Evolutionary conservation across 2,888 invertebrate genomes (phyloP).

Genomic region (Orgyia antiqua): DNA sequence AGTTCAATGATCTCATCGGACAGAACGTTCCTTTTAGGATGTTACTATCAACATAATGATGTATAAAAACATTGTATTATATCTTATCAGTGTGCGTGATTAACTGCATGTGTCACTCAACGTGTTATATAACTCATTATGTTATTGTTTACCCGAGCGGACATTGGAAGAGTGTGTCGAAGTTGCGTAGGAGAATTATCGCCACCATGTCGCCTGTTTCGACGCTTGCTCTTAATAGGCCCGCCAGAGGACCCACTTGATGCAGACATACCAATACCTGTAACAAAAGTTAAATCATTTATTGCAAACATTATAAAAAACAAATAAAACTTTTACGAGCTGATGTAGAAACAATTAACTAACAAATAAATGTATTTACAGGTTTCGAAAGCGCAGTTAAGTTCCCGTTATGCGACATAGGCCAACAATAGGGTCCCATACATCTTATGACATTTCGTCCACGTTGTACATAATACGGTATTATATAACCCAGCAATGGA

Average conservation of each 20-base stretch:
- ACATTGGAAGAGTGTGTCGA: slow-evolving; percentile 14
- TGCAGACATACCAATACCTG: slow-evolving; percentile 11
- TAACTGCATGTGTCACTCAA: no score
- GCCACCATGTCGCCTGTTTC: not conserved
- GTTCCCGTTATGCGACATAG: slow-evolving; percentile 14
- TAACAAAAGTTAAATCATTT: slow-evolving; percentile 1
- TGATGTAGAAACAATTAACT: not conserved
- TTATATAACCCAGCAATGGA: slow-evolving; percentile 53
- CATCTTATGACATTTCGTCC: slow-evolving; percentile 49
- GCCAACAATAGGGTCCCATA: slow-evolving; percentile 40
- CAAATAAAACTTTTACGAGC: not conserved
- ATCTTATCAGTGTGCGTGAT: no score
- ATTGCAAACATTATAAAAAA: not conserved
- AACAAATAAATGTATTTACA: not conserved
- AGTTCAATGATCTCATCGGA: slow-evolving; percentile 19
- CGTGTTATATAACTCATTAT: no score
- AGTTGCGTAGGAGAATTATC: not conserved
- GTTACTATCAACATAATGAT: no score
- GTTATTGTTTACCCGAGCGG: slow-evolving; percentile 20
- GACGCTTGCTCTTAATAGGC: slow-evolving; percentile 6
- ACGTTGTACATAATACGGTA: slow-evolving; percentile 42
- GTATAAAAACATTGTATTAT: no score
- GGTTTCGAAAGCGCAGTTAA: slow-evolving; percentile 1
- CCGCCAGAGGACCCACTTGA: slow-evolving; percentile 2
- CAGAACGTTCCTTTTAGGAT: slow-evolving; percentile 12